phyloP scores from a whole-genome alignment of 2,113 vertebrate genomes.

The Sphaerodactylus townsendi region DNA sequence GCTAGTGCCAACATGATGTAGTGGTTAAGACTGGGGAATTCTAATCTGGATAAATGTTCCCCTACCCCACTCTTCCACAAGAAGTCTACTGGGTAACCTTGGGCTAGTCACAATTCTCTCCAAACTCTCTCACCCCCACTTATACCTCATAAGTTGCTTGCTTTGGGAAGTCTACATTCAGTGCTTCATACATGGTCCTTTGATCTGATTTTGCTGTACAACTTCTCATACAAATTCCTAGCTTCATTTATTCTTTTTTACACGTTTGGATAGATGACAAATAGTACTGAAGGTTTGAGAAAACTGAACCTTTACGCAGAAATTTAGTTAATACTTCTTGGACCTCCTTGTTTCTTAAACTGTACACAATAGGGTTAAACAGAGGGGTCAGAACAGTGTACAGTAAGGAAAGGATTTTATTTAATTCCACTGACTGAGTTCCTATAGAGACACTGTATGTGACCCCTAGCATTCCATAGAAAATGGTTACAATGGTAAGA shows the following conservation, averaged over 20 bases:
- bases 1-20: no score
- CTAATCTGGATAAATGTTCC: no score
- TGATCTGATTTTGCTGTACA: neutral
- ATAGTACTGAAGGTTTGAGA: neutral
- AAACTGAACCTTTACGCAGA: neutral
- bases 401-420: conserved; percentile 50
- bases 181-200: no score
- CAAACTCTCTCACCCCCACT: no score
- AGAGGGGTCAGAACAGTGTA: conserved; percentile 43
- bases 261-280: neutral
- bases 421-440: conserved; percentile 12
- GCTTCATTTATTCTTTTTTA: no score
- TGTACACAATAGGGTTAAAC: conserved; percentile 48
- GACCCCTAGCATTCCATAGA: conserved; percentile 19
- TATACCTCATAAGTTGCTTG: no score
- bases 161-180: no score
- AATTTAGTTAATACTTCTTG: conserved; percentile 24
- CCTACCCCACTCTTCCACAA: no score
- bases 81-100: no score
- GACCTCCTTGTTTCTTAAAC: conserved; percentile 45
- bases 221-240: neutral
- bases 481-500: conserved; percentile 20
- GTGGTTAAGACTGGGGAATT: no score
- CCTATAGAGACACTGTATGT: conserved; percentile 12
- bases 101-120: no score